phyloP scores from a whole-genome alignment of 2,888 invertebrate genomes.

The Epirrhoe alternata region DNA sequence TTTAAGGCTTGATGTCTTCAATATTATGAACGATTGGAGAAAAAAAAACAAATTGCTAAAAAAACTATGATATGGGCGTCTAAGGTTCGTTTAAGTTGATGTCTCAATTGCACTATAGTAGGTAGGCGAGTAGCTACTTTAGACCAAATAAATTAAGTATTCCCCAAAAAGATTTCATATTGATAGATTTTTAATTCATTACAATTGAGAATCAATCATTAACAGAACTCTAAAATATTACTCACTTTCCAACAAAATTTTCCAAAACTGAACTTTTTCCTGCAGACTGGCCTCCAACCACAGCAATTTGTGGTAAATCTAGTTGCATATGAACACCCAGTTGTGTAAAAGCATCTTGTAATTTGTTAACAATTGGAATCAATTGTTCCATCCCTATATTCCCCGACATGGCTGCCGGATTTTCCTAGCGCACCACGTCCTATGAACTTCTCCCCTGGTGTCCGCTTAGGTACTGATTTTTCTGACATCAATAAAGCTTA shows the following conservation, averaged over 20 bases:
- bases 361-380: slow-evolving; percentile 99
- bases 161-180: no score
- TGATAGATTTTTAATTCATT: no score
- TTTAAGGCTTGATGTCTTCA: no score
- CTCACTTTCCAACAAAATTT: slow-evolving; percentile 99
- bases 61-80: no score
- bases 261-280: slow-evolving; percentile 99
- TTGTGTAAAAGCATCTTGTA: slow-evolving; percentile 99
- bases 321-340: slow-evolving; percentile 99
- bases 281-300: slow-evolving; percentile 99
- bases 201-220: not conserved
- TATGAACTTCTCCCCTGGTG: slow-evolving; percentile 80
- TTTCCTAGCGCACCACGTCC: slow-evolving; percentile 69
- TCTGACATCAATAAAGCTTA: slow-evolving; percentile 78
- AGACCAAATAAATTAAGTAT: no score
- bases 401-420: slow-evolving; percentile 87
- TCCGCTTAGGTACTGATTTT: slow-evolving; percentile 75
- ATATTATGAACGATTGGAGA: no score
- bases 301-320: slow-evolving; percentile 99
- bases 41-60: no score
- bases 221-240: slow-evolving; percentile 6
- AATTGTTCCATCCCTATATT: slow-evolving; percentile 98
- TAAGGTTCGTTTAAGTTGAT: no score
- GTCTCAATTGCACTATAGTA: not conserved
- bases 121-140: not conserved